Evolutionary conservation across 2,888 invertebrate species (phyloP).

Genomic region (Pseudococcus jackbeardsleyi): DNA sequence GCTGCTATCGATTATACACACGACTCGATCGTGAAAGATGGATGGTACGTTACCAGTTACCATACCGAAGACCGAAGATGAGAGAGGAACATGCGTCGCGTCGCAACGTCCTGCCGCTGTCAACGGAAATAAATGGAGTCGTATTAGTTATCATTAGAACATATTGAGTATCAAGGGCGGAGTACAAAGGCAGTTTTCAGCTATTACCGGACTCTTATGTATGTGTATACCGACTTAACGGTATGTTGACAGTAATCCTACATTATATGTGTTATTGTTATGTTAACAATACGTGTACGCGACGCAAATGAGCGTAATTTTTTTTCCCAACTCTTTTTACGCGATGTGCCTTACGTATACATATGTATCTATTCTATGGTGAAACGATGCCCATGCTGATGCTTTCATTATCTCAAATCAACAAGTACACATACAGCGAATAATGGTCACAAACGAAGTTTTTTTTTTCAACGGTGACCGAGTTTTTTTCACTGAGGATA

Average conservation of each 20-base stretch:
- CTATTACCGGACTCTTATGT: background rate
- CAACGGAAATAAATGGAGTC: slow-evolving; percentile 63
- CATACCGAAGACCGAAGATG: background rate
- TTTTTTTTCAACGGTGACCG: background rate
- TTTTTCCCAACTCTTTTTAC: slow-evolving; percentile 6
- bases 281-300: slow-evolving; percentile 48
- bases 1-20: background rate
- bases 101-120: slow-evolving; percentile 39
- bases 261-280: slow-evolving; percentile 50
- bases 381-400: background rate
- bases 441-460: background rate
- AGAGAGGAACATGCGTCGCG: background rate
- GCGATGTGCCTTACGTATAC: background rate
- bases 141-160: slow-evolving; percentile 65
- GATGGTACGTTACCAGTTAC: slow-evolving; percentile 26
- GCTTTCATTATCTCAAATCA: slow-evolving; percentile 24
- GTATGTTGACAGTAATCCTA: slow-evolving; percentile 54
- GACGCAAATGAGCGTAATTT: slow-evolving; percentile 43
- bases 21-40: background rate
- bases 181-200: slow-evolving; percentile 40
- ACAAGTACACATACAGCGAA: background rate
- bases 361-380: no score
- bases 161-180: slow-evolving; percentile 57
- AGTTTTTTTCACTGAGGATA: background rate
- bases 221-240: slow-evolving; percentile 39